Evolutionary conservation across 2,113 vertebrate genomes (phyloP), one percentile per base, ranked within the genome.

Genomic region (Clarias magur): DNA sequence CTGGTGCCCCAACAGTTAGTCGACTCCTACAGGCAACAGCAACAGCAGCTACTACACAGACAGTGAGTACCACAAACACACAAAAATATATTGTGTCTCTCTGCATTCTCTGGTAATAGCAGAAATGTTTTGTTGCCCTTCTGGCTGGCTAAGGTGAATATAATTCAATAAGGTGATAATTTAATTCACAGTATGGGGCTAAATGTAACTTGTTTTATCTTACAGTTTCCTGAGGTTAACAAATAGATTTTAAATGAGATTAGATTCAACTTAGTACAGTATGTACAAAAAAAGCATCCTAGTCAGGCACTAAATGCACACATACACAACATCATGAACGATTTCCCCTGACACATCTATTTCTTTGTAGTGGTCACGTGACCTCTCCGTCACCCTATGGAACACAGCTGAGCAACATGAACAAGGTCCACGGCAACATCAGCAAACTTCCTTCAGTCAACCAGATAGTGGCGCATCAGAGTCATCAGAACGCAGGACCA

Each of bases 1-100:
- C 93, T 98, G 89, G 98, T 99, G 19, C 98, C 98, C 0, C 98
- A 97, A 93, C 96, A 96, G 25, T 92, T 98, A 87, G 95, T 99
- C 0, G 98, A 99, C 15, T 97, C 98, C 1, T 99, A 99, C 90
- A 92, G 98, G 72, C 98, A 99, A 91, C 98, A 99, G 89, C 98
- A 99, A 89, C 98, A 99, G 92, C 98, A 99, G 92, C 95, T 99
- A 78, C 94, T 98, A 76, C 98, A 98, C 92, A 95, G 98, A 92
- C 97, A 97, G 98, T 99, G 91, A 98, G 98, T 96, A 57, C 30
- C 5, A 78, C 65, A 80, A 27, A 54, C 54, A 56, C 57, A 75
- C 56, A 80, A 30, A 80, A 30, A 80, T 48, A 82, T 53, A 79
- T n/a, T 80, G 7, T 4, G 7, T 23, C 30, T 56, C 53, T 57